Evolutionary conservation across 2,113 vertebrate genomes (phyloP).

Genomic region (Reinhardtius hippoglossoides): DNA sequence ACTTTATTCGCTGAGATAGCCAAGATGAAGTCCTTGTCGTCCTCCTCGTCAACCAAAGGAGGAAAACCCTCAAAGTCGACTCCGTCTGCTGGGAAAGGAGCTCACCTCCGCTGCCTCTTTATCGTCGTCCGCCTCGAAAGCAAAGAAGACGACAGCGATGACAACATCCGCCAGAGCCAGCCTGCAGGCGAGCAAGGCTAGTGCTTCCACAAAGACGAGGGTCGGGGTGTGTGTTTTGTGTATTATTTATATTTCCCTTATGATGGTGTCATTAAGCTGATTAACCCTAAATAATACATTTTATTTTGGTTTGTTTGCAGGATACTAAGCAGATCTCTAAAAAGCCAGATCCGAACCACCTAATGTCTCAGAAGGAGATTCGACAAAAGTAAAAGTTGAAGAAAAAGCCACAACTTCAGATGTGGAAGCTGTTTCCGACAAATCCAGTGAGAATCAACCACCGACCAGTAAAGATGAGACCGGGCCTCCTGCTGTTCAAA

Average conservation of each 20-base stretch:
- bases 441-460: not conserved
- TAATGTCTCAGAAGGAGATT: not conserved
- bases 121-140: not conserved
- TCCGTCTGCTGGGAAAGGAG: not conserved
- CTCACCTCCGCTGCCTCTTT: not conserved
- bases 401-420: not conserved
- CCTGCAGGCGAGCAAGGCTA: not conserved
- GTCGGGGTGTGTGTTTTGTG: slow-evolving; percentile 12
- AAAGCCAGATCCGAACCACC: not conserved
- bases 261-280: no score
- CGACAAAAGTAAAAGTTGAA: not conserved
- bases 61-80: not conserved
- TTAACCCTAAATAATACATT: not conserved
- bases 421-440: not conserved
- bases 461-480: not conserved
- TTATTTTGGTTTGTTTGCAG: slow-evolving; percentile 16
- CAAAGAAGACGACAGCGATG: not conserved
- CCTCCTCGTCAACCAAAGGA: not conserved
- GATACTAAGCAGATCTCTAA: not conserved
- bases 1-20: slow-evolving; percentile 69
- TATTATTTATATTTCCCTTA: no score
- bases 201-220: slow-evolving; percentile 16
- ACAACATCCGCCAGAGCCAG: not conserved
- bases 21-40: slow-evolving; percentile 56
- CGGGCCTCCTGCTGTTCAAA: not conserved